A percentile compares a stretch with the other conserved stretches of the same genome.
Evolutionary conservation across 1,140 invertebrate genomes (phyloP).

Genomic region (Trichogramma pretiosum): DNA sequence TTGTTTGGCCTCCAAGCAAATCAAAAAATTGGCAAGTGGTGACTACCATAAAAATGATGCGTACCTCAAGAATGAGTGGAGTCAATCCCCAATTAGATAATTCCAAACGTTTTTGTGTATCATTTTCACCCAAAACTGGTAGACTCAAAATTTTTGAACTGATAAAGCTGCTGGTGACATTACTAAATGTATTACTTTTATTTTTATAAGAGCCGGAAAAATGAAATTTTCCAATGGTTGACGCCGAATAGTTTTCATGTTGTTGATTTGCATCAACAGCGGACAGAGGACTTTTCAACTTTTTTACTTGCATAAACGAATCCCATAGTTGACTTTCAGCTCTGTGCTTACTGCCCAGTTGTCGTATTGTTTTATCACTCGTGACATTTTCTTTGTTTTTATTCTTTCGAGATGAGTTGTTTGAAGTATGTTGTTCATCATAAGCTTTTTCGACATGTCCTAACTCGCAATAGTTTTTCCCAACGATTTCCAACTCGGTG

Average conservation of each 20-base stretch:
- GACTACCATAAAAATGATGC: background rate
- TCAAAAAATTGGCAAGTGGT: slow-evolving; percentile 1
- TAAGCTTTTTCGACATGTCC: too few relatives aligned
- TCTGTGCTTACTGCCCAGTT: background rate
- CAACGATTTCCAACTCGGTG: too few relatives aligned
- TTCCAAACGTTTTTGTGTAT: slow-evolving; percentile 14
- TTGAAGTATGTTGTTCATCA: too few relatives aligned
- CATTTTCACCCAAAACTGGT: background rate
- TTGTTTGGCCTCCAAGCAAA: too few relatives aligned
- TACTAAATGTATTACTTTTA: slow-evolving; percentile 9
- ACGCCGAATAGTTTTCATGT: too few relatives aligned
- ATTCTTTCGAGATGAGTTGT: too few relatives aligned
- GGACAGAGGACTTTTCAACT: background rate
- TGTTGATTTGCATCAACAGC: background rate
- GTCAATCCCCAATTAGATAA: slow-evolving; percentile 18
- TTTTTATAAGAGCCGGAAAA: background rate
- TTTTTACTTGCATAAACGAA: background rate
- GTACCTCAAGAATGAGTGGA: slow-evolving; percentile 13
- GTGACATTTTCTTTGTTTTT: too few relatives aligned
- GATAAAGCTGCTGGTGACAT: slow-evolving; percentile 4
- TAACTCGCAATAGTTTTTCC: too few relatives aligned
- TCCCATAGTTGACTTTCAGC: background rate
- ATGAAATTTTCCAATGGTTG: background rate
- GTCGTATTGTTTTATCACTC: too few relatives aligned
- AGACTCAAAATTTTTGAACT: slow-evolving; percentile 14